A percentile compares a stretch with the other conserved stretches of the same genome.
Evolutionary conservation across 2,888 invertebrate species (phyloP).

Genomic region (Autographa pulchrina): DNA sequence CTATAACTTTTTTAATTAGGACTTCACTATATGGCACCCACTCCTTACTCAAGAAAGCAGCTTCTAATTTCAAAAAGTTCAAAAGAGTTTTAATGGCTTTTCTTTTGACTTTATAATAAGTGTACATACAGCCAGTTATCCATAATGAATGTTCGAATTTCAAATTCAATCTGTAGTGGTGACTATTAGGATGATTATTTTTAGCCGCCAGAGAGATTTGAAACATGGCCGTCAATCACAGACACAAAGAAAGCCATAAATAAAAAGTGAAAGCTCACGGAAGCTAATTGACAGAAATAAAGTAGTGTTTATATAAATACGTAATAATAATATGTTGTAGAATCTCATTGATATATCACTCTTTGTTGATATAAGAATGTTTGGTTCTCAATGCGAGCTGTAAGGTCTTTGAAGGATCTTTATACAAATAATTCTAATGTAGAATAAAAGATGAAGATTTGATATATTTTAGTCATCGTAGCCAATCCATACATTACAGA

Average conservation of each 20-base stretch:
- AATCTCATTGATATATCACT: background rate
- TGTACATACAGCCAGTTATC: background rate
- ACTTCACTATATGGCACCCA: too few species aligned
- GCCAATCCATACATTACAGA: too few species aligned
- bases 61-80: background rate
- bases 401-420: background rate
- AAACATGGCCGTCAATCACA: slow-evolving; percentile 45
- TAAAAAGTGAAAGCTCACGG: slow-evolving; percentile 63
- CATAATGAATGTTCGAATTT: slow-evolving; percentile 16
- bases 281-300: slow-evolving; percentile 55
- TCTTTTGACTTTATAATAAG: background rate
- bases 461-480: background rate
- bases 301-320: slow-evolving; percentile 17
- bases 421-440: background rate
- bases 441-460: background rate
- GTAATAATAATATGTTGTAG: background rate
- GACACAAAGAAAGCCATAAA: slow-evolving; percentile 44
- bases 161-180: background rate
- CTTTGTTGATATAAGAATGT: background rate
- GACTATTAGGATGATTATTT: slow-evolving; percentile 18
- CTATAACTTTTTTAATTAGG: too few species aligned
- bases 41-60: background rate
- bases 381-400: background rate
- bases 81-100: background rate
- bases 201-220: slow-evolving; percentile 15